Percentiles rank a stretch among this genome's conserved stretches.
Conservation (phyloP, 2,888 invertebrate species). For the Neria commutata region DNA sequence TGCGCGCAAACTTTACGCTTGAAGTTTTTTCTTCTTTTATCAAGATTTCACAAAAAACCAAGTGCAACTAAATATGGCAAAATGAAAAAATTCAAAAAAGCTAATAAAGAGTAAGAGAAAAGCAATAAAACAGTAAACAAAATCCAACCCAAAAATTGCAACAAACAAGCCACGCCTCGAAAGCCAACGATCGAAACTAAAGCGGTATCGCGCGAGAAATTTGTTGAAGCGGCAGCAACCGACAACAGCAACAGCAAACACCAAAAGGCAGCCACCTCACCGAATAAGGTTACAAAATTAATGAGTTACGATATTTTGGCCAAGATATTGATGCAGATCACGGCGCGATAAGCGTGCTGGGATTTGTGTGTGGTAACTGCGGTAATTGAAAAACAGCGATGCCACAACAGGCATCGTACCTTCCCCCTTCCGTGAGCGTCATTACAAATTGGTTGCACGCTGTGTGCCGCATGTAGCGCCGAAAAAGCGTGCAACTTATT, state of each 20-base stretch:
- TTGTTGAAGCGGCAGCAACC: background rate
- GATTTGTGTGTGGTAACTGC: background rate
- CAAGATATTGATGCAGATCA: slow-evolving; percentile 9
- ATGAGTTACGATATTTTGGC: slow-evolving; percentile 8
- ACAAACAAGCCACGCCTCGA: slow-evolving; percentile 13
- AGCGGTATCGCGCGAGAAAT: background rate
- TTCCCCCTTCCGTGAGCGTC: background rate
- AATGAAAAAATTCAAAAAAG: background rate
- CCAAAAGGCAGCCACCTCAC: background rate
- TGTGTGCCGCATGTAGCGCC: too few relatives aligned
- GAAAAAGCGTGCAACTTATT: slow-evolving; percentile 1
- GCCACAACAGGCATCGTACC: background rate
- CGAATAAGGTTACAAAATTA: slow-evolving; percentile 9
- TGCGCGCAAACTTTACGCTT: background rate
- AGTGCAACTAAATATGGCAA: slow-evolving; percentile 22
- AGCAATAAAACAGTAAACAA: slow-evolving; percentile 7
- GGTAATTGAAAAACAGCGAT: too few relatives aligned
- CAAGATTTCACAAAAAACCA: slow-evolving; percentile 10
- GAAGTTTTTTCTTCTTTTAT: too few relatives aligned
- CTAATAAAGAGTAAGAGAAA: background rate
- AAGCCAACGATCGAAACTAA: slow-evolving; percentile 15
- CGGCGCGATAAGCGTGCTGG: background rate
- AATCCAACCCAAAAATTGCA: slow-evolving; percentile 31
- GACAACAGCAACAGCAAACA: background rate
- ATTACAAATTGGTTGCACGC: background rate